phyloP scores from a whole-genome alignment of 2,797 vertebrate genomes.

The Rhinella marina region DNA sequence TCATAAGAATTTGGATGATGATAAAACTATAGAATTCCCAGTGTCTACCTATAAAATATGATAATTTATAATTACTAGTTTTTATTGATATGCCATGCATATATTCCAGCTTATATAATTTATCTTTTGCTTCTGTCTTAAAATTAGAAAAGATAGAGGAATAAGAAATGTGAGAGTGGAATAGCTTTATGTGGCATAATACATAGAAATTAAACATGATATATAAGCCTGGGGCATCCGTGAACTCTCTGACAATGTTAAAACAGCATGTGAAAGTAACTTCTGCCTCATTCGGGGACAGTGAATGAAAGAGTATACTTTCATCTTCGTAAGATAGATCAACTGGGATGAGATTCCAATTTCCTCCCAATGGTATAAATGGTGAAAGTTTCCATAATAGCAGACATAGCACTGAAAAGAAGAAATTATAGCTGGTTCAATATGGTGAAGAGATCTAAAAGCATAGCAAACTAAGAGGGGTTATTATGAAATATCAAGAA shows the following conservation, averaged over 20 bases:
- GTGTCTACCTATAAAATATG: slow-evolving; percentile 18
- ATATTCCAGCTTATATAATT: slow-evolving; percentile 41
- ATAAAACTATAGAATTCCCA: slow-evolving; percentile 9
- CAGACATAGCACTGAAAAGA: slow-evolving; percentile 35
- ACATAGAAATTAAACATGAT: slow-evolving; percentile 47
- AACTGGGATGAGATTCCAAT: slow-evolving; percentile 56
- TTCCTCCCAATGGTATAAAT: slow-evolving; percentile 55
- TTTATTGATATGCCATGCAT: slow-evolving; percentile 13
- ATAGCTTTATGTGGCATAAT: slow-evolving; percentile 20
- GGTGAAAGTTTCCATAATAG: slow-evolving; percentile 48
- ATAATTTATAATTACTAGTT: slow-evolving; percentile 19
- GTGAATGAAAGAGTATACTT: slow-evolving; percentile 48
- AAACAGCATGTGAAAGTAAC: slow-evolving; percentile 54
- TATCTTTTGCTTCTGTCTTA: slow-evolving; percentile 26
- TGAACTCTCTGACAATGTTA: slow-evolving; percentile 38
- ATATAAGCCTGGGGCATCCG: slow-evolving; percentile 29
- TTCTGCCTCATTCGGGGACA: slow-evolving; percentile 45
- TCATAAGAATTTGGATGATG: neutral
- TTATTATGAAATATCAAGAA: slow-evolving; percentile 59
- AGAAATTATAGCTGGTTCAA: slow-evolving; percentile 49
- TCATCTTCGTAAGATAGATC: slow-evolving; percentile 55
- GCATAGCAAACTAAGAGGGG: slow-evolving; percentile 52
- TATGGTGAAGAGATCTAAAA: slow-evolving; percentile 49
- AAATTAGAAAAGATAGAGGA: slow-evolving; percentile 22
- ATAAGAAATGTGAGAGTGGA: slow-evolving; percentile 29